Evolutionary conservation across 1,140 invertebrate genomes (phyloP), one percentile per base, ranked within the genome.

Genomic region (Drosophila pseudoananassae): DNA sequence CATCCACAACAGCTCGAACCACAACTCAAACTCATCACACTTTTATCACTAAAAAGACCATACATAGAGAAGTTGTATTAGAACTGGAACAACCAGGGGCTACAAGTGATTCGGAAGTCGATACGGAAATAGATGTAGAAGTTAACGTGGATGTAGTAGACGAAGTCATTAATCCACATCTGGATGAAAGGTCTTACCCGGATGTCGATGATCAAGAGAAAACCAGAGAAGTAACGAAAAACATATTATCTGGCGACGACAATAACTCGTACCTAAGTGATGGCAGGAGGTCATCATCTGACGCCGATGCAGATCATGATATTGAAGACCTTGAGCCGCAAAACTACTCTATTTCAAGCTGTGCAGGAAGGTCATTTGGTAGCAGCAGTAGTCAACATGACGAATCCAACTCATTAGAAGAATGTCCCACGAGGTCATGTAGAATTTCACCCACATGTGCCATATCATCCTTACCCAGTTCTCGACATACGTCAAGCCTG

Each of bases 21-120:
- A 78, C 50, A 8, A 79, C 76, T 6, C 70, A 91, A 92, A 92
- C 61, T 81, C 93, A 68, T 92, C 92, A 78, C 64, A 91, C 54
- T 51, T 94, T 93, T 90, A 93, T 91, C 15, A 90, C 91, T 45
- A 92, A 92, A 45, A 78, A 87, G 33, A 88, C 84, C 7, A 82
- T 85, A 6, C 82, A 88, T 25, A 77, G 78, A 3, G 82, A 87
- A 40, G 25, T 87, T 1, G 40, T 89, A 14, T 45, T 78, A 17
- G 75, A 54, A 0, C 38, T 76, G 10, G 83, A 88, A n/a, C 71
- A 57, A 14, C 47, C 70, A 3, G 76, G 40, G 36, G 33, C 1
- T 4, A 15, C 46, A 43, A 43, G 14, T 12, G 79, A 74, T 40
- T 45, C 46, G 9, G 82, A 85, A 14, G 36, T 64, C 12, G 81